These are phyloP conservation scores for Hippasteria phrygiana DNA, from an alignment of 53 echinoderm and acorn worm genomes.

Conservation along the genomic window DNA sequence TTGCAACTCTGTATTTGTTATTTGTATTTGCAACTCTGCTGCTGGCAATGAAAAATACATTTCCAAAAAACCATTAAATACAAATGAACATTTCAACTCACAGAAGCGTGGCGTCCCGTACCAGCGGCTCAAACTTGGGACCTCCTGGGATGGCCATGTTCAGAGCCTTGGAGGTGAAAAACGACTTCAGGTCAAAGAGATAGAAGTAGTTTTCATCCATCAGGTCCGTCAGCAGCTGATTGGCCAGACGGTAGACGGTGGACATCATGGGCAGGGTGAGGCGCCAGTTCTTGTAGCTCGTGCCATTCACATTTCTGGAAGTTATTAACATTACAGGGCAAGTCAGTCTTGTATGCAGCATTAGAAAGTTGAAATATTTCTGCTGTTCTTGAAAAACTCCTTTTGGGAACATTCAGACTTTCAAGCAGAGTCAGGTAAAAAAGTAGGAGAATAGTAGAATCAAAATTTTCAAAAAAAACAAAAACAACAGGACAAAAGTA, in stretches of 20 bases:
- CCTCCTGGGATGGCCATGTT: constrained; percentile 99
- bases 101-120: constrained; percentile 92
- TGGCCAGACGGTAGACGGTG: constrained; percentile 94
- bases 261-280: constrained; percentile 95
- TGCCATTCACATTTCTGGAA: constrained; percentile 86
- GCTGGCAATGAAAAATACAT: too few relatives aligned
- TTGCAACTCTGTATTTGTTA: too few relatives aligned
- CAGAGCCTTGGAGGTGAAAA: constrained; percentile 99
- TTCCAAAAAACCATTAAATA: too few relatives aligned
- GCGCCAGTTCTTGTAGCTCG: constrained; percentile 98
- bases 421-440: too few relatives aligned
- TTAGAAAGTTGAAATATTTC: too few relatives aligned
- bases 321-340: background rate
- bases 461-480: too few relatives aligned
- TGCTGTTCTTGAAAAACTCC: too few relatives aligned
- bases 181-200: constrained; percentile 98
- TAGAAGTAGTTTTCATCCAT: constrained; percentile 99
- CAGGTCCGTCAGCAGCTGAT: constrained; percentile 95
- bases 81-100: constrained; percentile 58
- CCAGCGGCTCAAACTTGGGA: constrained; percentile 99
- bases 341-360: too few relatives aligned
- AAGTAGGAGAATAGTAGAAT: too few relatives aligned
- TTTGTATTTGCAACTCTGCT: too few relatives aligned
- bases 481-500: too few relatives aligned
- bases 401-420: too few relatives aligned